These are phyloP conservation scores for Botrylloides violaceus DNA, from an alignment of 23 tunicate species.

Conservation along the genomic window DNA sequence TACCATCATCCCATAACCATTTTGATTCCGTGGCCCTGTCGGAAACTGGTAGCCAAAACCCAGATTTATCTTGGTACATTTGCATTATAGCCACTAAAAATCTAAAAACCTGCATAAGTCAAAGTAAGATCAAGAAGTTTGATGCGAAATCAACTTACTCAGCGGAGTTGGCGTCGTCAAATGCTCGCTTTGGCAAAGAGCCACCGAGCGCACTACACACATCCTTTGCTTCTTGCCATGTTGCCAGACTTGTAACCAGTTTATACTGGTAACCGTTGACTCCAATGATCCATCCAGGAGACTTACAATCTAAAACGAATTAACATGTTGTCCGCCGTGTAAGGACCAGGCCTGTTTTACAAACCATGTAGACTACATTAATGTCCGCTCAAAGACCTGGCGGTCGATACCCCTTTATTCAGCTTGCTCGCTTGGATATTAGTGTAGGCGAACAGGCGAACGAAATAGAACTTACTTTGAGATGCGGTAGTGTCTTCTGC, in stretches of 20 bases:
- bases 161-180: neutral
- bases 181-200: neutral
- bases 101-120: no score
- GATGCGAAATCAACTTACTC: constrained; percentile 5
- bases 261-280: constrained; percentile 20
- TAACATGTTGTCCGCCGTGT: no score
- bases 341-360: no score
- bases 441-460: no score
- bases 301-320: constrained; percentile 13
- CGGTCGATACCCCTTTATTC: no score
- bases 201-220: neutral
- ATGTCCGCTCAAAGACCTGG: no score
- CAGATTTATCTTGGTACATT: neutral
- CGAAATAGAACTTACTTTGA: neutral
- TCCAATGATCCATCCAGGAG: constrained; percentile 12
- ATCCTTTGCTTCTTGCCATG: neutral
- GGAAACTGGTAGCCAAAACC: constrained; percentile 13
- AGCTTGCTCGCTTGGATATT: no score
- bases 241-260: constrained; percentile 7
- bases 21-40: constrained; percentile 2
- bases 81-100: neutral
- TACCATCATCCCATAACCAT: constrained; percentile 5
- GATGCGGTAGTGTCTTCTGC: neutral
- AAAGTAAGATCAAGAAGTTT: no score
- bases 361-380: no score